Conservation (phyloP, 2,888 invertebrate genomes). For the Tupiocoris notatus region DNA sequence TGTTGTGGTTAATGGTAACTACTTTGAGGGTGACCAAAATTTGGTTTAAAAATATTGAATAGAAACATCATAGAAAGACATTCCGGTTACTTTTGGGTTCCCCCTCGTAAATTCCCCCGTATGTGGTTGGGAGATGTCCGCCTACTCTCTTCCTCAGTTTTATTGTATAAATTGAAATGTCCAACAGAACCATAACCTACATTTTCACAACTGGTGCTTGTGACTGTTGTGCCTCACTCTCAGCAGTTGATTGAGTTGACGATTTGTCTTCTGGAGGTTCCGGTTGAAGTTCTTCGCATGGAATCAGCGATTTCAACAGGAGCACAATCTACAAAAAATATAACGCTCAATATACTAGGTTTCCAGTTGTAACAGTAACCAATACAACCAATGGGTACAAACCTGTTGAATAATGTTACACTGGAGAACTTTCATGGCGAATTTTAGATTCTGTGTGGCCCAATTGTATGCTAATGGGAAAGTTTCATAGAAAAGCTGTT, state of each 20-base stretch:
- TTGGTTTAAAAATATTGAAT: no score
- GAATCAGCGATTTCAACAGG: constrained; percentile 81
- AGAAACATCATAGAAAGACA: no score
- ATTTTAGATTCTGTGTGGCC: constrained; percentile 77
- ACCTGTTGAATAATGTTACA: constrained; percentile 81
- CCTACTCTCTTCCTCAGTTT: no score
- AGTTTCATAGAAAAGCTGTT: constrained; percentile 71
- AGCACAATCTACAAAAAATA: constrained; percentile 64
- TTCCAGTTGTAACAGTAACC: no score
- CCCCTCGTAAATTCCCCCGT: no score
- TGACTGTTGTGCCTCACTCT: constrained; percentile 14
- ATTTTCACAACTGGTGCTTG: constrained; percentile 19
- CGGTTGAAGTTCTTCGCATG: constrained; percentile 59
- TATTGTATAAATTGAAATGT: no score
- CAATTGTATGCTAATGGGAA: constrained; percentile 74
- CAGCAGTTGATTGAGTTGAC: constrained; percentile 21
- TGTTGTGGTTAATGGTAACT: no score
- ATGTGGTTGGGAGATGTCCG: no score
- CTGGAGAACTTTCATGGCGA: constrained; percentile 85
- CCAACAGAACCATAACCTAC: no score
- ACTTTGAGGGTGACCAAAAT: no score
- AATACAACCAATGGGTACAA: no score
- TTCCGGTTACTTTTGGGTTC: no score
- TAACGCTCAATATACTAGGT: neutral
- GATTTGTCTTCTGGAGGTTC: constrained; percentile 59